phyloP scores from a whole-genome alignment of 2,797 vertebrate genomes.

The Sebastes iracundus region DNA sequence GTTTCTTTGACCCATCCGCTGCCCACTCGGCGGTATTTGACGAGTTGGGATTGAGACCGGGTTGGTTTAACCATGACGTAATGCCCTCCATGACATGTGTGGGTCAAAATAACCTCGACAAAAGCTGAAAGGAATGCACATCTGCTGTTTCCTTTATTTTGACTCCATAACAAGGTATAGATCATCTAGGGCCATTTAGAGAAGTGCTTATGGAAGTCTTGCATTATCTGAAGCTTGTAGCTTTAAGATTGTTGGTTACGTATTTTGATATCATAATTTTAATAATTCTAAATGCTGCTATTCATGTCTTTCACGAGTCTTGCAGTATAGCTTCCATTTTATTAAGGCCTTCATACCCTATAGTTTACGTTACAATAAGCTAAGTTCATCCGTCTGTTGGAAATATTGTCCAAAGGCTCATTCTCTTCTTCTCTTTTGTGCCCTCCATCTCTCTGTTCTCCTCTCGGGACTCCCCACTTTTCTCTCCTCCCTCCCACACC shows the following conservation, averaged over 20 bases:
- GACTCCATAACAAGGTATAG: too few relatives aligned
- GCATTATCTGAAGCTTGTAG: not conserved
- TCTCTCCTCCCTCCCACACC: not conserved
- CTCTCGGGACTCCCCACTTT: not conserved
- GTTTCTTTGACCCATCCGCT: fast-evolving
- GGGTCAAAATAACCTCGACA: not conserved
- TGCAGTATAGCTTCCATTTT: conserved; percentile 25
- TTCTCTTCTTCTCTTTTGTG: not conserved
- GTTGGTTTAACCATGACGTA: not conserved
- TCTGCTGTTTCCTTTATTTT: conserved; percentile 27
- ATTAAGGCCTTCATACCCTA: not conserved
- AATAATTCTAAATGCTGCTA: not conserved
- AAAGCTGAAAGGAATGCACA: not conserved
- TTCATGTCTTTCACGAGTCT: not conserved
- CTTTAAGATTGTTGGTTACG: not conserved
- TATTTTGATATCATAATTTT: not conserved
- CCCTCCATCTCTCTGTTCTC: conserved; percentile 1
- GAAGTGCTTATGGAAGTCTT: not conserved
- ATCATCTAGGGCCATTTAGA: not conserved
- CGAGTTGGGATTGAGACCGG: too few relatives aligned
- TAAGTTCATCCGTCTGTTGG: not conserved
- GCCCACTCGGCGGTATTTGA: too few relatives aligned
- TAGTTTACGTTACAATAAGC: not conserved
- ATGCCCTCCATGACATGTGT: not conserved
- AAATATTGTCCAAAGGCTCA: conserved; percentile 1